Conservation (phyloP, 1,140 invertebrate genomes). For the Nylanderia fulva region DNA sequence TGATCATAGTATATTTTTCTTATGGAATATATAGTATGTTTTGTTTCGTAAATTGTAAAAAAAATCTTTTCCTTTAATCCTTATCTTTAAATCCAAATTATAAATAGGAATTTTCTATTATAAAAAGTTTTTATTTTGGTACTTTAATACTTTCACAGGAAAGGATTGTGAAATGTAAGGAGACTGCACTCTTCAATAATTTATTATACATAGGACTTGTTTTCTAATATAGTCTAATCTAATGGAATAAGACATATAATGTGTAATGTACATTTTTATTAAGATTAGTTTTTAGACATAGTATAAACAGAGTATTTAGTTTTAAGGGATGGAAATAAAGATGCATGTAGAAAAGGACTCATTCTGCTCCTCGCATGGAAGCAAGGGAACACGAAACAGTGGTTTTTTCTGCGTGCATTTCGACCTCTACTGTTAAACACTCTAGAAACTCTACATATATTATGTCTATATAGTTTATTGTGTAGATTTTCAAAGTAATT, state of each 20-base stretch:
- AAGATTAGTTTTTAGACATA: slow-evolving; percentile 60
- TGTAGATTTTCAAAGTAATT: slow-evolving; percentile 51
- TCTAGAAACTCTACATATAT: too few relatives aligned
- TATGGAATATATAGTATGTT: neutral
- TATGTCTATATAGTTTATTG: too few relatives aligned
- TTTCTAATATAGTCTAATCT: too few relatives aligned
- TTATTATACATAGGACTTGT: slow-evolving; percentile 59
- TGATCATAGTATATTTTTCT: neutral
- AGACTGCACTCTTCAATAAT: slow-evolving; percentile 19
- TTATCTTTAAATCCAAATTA: neutral
- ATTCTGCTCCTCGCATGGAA: too few relatives aligned
- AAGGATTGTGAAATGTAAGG: slow-evolving; percentile 16
- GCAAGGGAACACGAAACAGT: too few relatives aligned
- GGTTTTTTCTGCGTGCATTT: too few relatives aligned
- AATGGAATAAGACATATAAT: slow-evolving; percentile 73
- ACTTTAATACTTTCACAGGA: slow-evolving; percentile 47
- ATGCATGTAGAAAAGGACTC: too few relatives aligned
- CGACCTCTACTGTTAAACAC: too few relatives aligned
- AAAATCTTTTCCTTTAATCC: neutral
- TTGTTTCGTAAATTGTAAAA: neutral
- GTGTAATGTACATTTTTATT: slow-evolving; percentile 75
- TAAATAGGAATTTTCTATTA: slow-evolving; percentile 3
- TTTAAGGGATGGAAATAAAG: too few relatives aligned
- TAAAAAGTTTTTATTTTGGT: slow-evolving; percentile 60
- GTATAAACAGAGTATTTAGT: too few relatives aligned